phyloP scores from a whole-genome alignment of 1,140 invertebrate genomes.

The Euwallacea fornicatus region DNA sequence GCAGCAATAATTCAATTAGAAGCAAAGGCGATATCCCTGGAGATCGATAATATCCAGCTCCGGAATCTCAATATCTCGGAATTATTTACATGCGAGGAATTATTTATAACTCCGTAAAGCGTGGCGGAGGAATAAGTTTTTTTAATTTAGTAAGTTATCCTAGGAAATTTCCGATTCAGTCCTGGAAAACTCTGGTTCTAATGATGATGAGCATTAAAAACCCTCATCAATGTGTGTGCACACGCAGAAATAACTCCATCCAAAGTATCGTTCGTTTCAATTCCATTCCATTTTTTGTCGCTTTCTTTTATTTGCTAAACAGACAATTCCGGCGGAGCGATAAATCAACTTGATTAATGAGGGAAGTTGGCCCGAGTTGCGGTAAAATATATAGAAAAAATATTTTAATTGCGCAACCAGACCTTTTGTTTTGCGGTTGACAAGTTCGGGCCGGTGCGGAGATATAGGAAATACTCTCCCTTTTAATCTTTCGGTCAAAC shows the following conservation, averaged over 20 bases:
- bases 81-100: neutral
- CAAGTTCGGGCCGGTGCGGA: neutral
- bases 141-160: too few relatives aligned
- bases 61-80: neutral
- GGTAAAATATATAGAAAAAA: constrained; percentile 6
- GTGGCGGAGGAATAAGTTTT: too few relatives aligned
- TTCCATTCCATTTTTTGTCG: neutral
- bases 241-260: neutral
- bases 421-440: neutral
- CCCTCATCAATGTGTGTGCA: neutral
- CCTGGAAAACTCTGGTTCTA: too few relatives aligned
- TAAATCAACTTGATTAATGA: constrained; percentile 6
- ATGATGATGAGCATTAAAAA: neutral
- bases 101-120: too few relatives aligned
- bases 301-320: constrained; percentile 4
- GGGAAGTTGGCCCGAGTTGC: neutral
- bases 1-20: constrained; percentile 35
- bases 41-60: neutral
- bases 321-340: neutral
- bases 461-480: too few relatives aligned
- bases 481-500: too few relatives aligned
- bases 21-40: constrained; percentile 14
- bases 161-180: too few relatives aligned
- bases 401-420: neutral
- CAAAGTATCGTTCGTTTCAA: neutral